phyloP scores from a whole-genome alignment of 2,888 invertebrate genomes.

The Polydrusus tereticollis region DNA sequence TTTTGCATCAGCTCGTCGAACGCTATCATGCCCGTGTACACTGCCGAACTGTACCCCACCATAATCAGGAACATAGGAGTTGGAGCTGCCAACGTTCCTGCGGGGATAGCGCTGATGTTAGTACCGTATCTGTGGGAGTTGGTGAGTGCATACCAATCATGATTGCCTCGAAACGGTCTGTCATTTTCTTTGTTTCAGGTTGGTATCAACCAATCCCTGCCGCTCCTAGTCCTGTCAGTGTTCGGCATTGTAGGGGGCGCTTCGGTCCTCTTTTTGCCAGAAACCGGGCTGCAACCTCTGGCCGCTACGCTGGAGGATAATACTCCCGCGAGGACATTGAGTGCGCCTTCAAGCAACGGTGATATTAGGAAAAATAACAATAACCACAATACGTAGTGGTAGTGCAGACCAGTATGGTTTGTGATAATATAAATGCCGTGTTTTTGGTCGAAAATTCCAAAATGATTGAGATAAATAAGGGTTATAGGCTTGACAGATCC shows the following conservation, averaged over 20 bases:
- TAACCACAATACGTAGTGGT: slow-evolving; percentile 28
- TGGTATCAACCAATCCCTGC: slow-evolving; percentile 74
- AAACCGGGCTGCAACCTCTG: slow-evolving; percentile 75
- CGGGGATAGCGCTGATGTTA: slow-evolving; percentile 80
- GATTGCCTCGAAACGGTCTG: too few relatives aligned
- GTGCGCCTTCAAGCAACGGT: slow-evolving; percentile 23
- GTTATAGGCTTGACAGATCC: too few relatives aligned
- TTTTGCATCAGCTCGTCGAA: slow-evolving; percentile 84
- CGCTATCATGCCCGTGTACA: slow-evolving; percentile 83
- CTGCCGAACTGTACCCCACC: slow-evolving; percentile 86
- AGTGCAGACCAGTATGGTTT: neutral
- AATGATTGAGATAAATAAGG: too few relatives aligned
- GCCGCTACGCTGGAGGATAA: slow-evolving; percentile 61
- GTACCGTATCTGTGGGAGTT: slow-evolving; percentile 84
- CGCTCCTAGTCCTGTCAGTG: slow-evolving; percentile 79
- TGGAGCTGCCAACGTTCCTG: slow-evolving; percentile 81
- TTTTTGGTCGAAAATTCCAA: neutral
- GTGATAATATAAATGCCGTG: neutral
- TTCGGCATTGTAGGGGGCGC: slow-evolving; percentile 79
- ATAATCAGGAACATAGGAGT: slow-evolving; percentile 83
- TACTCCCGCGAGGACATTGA: slow-evolving; percentile 10
- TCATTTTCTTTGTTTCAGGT: slow-evolving; percentile 70
- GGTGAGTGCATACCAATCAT: too few relatives aligned
- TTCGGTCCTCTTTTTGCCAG: slow-evolving; percentile 81
- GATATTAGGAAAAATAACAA: slow-evolving; percentile 35